phyloP scores from a whole-genome alignment of 2,888 invertebrate species.

The Eupelmus urozonus region DNA sequence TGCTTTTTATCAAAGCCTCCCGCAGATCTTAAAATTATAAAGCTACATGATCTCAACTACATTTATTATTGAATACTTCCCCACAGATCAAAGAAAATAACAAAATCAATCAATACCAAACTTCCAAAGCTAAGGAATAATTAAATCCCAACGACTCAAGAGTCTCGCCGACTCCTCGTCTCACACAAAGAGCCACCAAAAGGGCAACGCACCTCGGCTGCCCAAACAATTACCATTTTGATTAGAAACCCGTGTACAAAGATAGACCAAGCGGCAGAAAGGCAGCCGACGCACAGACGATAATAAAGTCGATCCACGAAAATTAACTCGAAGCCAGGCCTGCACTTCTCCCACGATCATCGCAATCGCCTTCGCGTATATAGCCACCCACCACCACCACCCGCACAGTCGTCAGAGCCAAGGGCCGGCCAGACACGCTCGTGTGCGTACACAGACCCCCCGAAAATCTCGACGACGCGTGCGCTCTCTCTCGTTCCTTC shows the following conservation, averaged over 20 bases:
- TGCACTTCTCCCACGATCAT: slow-evolving; percentile 2
- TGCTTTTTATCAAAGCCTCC: too few species aligned
- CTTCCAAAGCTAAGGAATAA: too few species aligned
- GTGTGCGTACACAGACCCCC: too few species aligned
- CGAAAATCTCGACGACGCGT: neutral
- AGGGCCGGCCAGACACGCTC: too few species aligned
- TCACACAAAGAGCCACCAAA: too few species aligned
- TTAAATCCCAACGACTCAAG: too few species aligned
- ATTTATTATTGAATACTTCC: too few species aligned
- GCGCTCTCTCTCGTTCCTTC: neutral
- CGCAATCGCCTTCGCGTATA: neutral
- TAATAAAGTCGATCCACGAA: slow-evolving; percentile 12
- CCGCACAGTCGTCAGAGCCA: neutral
- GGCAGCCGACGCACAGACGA: neutral
- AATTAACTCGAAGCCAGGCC: neutral
- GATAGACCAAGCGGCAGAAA: neutral
- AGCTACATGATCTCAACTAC: too few species aligned
- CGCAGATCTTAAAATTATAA: too few species aligned
- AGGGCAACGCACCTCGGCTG: neutral
- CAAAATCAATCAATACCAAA: too few species aligned
- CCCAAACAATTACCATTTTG: neutral
- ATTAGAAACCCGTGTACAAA: neutral
- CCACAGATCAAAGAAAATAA: too few species aligned
- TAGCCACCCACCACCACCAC: neutral
- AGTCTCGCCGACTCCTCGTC: too few species aligned